A percentile compares a stretch with the other conserved stretches of the same genome.
phyloP scores from a whole-genome alignment of 2,113 vertebrate species.

The Pachyramphus minor region DNA sequence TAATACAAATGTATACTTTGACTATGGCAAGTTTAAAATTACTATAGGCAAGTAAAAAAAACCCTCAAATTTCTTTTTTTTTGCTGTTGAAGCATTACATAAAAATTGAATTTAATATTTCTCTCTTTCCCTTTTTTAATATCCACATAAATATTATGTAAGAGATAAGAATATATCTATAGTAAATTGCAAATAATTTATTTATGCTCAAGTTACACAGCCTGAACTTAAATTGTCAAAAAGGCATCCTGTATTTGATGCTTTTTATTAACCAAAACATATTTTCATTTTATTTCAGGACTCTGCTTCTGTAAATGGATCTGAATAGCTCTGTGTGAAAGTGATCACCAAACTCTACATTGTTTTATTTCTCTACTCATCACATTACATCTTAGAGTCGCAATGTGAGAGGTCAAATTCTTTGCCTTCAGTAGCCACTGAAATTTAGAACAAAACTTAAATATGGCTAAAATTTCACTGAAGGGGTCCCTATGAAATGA shows the following conservation, averaged over 20 bases:
- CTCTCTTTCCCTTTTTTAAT: background rate
- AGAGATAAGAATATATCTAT: background rate
- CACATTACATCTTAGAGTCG: background rate
- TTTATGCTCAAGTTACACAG: background rate
- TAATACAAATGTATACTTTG: background rate
- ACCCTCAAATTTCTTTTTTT: background rate
- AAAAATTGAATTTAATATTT: background rate
- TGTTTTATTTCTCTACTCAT: background rate
- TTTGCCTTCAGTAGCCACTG: background rate
- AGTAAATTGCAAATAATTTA: background rate
- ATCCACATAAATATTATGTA: background rate
- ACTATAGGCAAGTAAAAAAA: background rate
- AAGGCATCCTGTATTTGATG: background rate
- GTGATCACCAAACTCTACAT: background rate
- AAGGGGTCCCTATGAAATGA: background rate
- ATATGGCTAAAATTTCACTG: background rate
- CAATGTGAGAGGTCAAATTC: background rate
- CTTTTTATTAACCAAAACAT: background rate
- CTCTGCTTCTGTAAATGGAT: background rate
- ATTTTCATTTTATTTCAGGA: background rate
- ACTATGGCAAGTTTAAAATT: background rate
- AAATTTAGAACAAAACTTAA: background rate
- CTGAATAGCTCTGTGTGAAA: background rate
- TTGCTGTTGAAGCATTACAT: background rate
- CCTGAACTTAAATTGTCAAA: background rate